phyloP scores from a whole-genome alignment of 1,140 invertebrate species.

The Macrosteles quadrilineatus region DNA sequence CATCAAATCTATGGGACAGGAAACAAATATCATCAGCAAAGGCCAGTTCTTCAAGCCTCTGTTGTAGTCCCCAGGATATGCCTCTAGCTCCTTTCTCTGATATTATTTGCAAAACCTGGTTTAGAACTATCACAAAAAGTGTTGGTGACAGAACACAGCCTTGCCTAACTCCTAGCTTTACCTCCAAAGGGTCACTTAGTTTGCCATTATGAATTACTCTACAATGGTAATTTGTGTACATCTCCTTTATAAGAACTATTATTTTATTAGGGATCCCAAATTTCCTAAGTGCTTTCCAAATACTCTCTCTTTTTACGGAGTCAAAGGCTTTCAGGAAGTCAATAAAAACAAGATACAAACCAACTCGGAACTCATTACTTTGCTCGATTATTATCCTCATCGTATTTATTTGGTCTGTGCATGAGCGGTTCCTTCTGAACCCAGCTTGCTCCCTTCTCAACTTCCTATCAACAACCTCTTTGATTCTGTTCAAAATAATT shows the following conservation, averaged over 20 bases:
- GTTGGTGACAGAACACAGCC: slow-evolving; percentile 10
- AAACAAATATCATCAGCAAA: too few relatives aligned
- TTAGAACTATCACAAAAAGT: too few relatives aligned
- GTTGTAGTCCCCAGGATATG: too few relatives aligned
- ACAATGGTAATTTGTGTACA: background rate
- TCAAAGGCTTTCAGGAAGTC: slow-evolving; percentile 5
- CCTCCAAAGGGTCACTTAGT: background rate
- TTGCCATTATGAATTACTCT: slow-evolving; percentile 16
- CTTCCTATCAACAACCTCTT: slow-evolving; percentile 21
- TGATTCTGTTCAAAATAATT: slow-evolving; percentile 28
- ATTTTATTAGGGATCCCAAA: slow-evolving; percentile 14
- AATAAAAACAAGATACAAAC: background rate
- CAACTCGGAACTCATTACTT: background rate
- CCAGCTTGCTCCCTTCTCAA: slow-evolving; percentile 26
- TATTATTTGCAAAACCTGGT: too few relatives aligned
- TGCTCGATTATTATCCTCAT: slow-evolving; percentile 28
- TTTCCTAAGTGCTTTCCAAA: background rate
- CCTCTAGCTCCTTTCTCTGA: too few relatives aligned
- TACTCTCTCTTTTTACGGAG: background rate
- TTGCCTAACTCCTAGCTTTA: slow-evolving; percentile 9
- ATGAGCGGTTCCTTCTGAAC: slow-evolving; percentile 16
- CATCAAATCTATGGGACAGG: too few relatives aligned
- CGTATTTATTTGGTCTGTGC: slow-evolving; percentile 25
- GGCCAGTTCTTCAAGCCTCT: too few relatives aligned
- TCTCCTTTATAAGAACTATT: background rate